phyloP scores from a whole-genome alignment of 2,888 invertebrate species.

The Drosophila imparisetae region DNA sequence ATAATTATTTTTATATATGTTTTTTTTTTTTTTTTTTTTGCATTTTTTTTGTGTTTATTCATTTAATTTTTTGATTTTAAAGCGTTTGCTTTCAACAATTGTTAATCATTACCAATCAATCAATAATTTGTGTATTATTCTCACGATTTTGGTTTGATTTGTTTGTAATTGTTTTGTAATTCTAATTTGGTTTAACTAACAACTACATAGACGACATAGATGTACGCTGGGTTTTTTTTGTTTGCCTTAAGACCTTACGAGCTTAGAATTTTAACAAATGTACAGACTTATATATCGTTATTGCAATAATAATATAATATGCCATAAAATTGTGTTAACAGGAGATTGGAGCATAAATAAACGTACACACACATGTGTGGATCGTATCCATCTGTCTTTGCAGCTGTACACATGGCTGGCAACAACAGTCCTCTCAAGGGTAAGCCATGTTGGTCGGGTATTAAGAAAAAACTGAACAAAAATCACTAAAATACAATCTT shows the following conservation, averaged over 20 bases:
- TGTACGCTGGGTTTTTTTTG: constrained; percentile 44
- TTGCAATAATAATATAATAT: constrained; percentile 65
- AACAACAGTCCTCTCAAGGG: not conserved
- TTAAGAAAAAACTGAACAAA: constrained; percentile 15
- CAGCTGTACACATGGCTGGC: constrained; percentile 9
- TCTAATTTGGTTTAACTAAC: constrained; percentile 71
- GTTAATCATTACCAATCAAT: constrained; percentile 48
- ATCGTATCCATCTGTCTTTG: not conserved
- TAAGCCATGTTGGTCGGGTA: constrained; percentile 9
- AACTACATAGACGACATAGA: constrained; percentile 68
- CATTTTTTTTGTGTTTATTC: constrained; percentile 25
- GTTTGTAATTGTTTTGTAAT: constrained; percentile 55
- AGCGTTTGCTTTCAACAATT: constrained; percentile 72
- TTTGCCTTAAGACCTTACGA: constrained; percentile 47
- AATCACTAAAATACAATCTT: constrained; percentile 47
- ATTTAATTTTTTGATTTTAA: constrained; percentile 65
- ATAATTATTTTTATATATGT: constrained; percentile 59
- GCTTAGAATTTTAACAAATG: constrained; percentile 77
- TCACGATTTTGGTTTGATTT: constrained; percentile 45
- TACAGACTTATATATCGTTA: constrained; percentile 76
- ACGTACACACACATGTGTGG: constrained; percentile 2
- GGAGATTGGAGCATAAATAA: constrained; percentile 29
- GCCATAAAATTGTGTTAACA: constrained; percentile 49
- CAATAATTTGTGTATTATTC: constrained; percentile 62
- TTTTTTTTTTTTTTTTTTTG: constrained; percentile 22